phyloP scores from a whole-genome alignment of 2,888 invertebrate genomes.

The Hartigia nigra region DNA sequence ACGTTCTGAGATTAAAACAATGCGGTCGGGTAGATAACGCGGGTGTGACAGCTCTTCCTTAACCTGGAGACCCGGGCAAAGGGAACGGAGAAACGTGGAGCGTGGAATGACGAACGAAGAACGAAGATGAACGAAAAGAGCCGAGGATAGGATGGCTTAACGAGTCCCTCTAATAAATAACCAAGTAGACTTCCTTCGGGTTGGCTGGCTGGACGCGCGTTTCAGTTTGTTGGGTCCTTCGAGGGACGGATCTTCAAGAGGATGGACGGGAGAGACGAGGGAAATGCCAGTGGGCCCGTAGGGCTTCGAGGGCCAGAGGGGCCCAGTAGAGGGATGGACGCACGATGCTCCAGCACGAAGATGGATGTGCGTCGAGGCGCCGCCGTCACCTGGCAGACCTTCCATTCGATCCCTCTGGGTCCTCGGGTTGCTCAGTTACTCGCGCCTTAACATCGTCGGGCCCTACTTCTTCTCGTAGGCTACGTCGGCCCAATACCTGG shows the following conservation, averaged over 20 bases:
- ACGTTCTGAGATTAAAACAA: conserved; percentile 54
- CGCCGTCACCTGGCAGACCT: conserved; percentile 60
- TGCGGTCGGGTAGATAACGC: conserved; percentile 51
- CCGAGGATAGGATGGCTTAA: conserved; percentile 51
- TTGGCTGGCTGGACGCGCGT: conserved; percentile 12
- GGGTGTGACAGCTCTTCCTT: conserved; percentile 52
- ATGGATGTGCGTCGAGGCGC: conserved; percentile 63
- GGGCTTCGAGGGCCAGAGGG: conserved; percentile 35
- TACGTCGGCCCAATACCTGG: conserved; percentile 7
- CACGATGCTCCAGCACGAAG: conserved; percentile 42
- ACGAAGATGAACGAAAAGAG: conserved; percentile 9
- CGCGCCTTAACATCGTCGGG: conserved; percentile 1
- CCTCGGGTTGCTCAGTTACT: conserved; percentile 8
- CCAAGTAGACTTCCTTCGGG: conserved; percentile 29
- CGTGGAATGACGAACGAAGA: not conserved
- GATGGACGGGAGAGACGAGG: conserved; percentile 18
- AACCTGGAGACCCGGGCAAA: conserved; percentile 28
- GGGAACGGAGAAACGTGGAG: conserved; percentile 6
- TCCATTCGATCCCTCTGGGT: conserved; percentile 14
- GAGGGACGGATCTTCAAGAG: not conserved
- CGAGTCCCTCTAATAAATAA: conserved; percentile 62
- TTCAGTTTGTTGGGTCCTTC: not conserved
- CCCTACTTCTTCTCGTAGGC: not conserved
- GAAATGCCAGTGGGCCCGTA: conserved; percentile 14
- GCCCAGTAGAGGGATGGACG: conserved; percentile 32